These are phyloP conservation scores for Campaea margaritaria DNA, from an alignment of 2,888 invertebrate genomes.

Conservation along the genomic window DNA sequence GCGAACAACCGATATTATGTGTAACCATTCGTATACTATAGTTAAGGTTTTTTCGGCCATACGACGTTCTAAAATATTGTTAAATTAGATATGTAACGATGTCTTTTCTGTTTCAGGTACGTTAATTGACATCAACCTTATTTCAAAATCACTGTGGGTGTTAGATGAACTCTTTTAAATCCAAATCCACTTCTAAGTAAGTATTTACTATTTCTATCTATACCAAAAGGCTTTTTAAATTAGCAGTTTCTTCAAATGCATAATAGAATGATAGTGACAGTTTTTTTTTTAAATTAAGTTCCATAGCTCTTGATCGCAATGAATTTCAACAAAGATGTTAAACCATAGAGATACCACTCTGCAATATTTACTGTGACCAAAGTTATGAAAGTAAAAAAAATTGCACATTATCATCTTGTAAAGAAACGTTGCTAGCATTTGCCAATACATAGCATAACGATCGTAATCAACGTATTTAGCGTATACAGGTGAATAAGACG, in stretches of 20 bases:
- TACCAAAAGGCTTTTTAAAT: no score
- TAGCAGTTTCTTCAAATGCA: no score
- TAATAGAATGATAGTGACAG: no score
- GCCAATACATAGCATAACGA: no score
- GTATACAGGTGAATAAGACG: constrained; percentile 16
- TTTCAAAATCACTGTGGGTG: background rate
- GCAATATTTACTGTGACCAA: constrained; percentile 11
- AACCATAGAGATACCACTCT: background rate
- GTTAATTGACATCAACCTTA: constrained; percentile 10
- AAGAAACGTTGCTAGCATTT: no score
- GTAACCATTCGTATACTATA: no score
- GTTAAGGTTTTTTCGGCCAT: no score
- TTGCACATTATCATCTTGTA: constrained; percentile 17
- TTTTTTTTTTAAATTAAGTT: no score
- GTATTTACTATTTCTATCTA: background rate
- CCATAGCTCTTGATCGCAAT: no score
- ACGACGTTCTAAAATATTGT: no score
- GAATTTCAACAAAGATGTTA: background rate
- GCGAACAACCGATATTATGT: no score
- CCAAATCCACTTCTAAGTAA: background rate
- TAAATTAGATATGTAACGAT: no score
- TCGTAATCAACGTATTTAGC: constrained; percentile 15
- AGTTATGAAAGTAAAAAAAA: constrained; percentile 38
- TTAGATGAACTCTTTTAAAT: background rate
- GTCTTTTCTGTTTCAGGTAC: constrained; percentile 32